Evolutionary conservation across 2,113 vertebrate species (phyloP), one percentile per base, ranked within the genome.

Genomic region (Heteronetta atricapilla): DNA sequence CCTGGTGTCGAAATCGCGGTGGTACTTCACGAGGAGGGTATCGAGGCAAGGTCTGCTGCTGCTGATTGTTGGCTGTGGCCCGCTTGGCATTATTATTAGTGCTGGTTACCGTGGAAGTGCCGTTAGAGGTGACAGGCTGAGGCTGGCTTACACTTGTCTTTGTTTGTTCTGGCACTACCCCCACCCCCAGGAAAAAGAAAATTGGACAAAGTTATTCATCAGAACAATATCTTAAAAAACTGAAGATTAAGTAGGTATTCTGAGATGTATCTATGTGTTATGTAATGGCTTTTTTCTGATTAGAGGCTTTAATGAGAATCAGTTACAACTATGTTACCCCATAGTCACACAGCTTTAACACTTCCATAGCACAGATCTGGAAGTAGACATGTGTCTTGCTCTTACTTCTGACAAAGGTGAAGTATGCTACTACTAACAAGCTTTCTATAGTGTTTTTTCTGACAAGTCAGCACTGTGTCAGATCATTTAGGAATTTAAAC

Each of bases 81-180:
- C 98, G 97, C 98, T 99, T 99, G 99, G 99, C 99, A 99, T 99
- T 97, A 99, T 99, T 99, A 98, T 98, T 93, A 98, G 98, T 98
- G 98, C 98, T 98, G 98, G 97, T 98, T 97, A 94, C 97, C 96
- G 98, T 97, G 97, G 98, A 97, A 97, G 98, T 98, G 98, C 98
- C 97, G 97, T 69, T 97, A 96, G 95, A 98, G 96, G 95, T 95
- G 97, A 92, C 92, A 92, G 98, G 98, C 97, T 98, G 98, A 96
- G 98, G 98, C 98, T 98, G 98, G 98, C 98, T 98, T 95, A 97
- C 97, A 96, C 98, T 98, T 96, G 98, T 98, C 98, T 98, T 98
- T 96, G 98, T 98, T 97, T 98, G 97, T 98, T 99, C 99, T 98
- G 98, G 98, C 98, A 98, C 99, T 99, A 95, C 59, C 91, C 94